phyloP scores from a whole-genome alignment of 2,888 invertebrate genomes.

The Erebia ligea region DNA sequence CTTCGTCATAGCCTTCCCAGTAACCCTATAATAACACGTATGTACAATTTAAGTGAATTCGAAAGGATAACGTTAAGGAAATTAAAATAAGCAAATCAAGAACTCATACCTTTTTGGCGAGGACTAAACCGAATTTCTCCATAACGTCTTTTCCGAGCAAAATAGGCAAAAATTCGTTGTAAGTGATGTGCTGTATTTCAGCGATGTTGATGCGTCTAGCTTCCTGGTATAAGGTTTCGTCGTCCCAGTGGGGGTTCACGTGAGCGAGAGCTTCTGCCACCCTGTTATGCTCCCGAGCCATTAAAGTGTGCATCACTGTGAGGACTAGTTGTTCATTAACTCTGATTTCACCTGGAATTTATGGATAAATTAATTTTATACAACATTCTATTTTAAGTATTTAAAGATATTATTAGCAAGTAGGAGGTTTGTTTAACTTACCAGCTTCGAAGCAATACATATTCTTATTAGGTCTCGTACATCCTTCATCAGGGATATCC shows the following conservation, averaged over 20 bases:
- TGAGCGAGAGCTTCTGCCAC: constrained; percentile 89
- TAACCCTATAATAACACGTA: constrained; percentile 81
- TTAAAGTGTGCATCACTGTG: constrained; percentile 95
- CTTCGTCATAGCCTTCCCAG: constrained; percentile 92
- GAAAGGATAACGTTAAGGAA: not conserved
- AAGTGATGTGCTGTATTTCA: constrained; percentile 94
- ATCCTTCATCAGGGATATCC: constrained; percentile 96
- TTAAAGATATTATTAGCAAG: not conserved
- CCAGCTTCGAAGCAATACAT: constrained; percentile 97
- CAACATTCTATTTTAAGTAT: too few relatives aligned
- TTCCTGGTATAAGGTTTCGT: constrained; percentile 95
- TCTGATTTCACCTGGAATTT: constrained; percentile 90
- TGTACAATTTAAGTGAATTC: not conserved
- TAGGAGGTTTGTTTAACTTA: constrained; percentile 56
- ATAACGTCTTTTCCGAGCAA: constrained; percentile 94
- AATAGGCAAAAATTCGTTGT: constrained; percentile 95
- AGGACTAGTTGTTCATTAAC: constrained; percentile 96
- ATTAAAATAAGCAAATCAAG: not conserved
- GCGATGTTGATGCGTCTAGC: constrained; percentile 92
- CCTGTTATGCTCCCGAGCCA: constrained; percentile 96
- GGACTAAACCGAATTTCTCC: constrained; percentile 93
- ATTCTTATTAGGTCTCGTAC: constrained; percentile 93
- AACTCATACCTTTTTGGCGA: constrained; percentile 88
- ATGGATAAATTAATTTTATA: not conserved
- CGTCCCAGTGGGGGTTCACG: constrained; percentile 96